A percentile compares a stretch with the other conserved stretches of the same genome.
phyloP scores from a whole-genome alignment of 2,797 vertebrate genomes.

The Pangasius larnaudii region DNA sequence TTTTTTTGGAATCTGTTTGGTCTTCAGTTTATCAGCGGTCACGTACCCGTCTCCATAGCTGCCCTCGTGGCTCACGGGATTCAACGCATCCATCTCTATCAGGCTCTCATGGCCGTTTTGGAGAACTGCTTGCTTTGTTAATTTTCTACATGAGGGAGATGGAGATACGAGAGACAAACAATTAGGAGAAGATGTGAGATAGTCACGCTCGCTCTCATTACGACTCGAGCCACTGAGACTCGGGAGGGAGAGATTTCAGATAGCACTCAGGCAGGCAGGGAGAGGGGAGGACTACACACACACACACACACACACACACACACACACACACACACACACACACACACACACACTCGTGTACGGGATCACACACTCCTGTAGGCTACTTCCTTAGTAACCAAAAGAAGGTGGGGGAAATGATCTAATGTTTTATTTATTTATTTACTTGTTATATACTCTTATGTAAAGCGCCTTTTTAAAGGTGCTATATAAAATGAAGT shows the following conservation, averaged over 20 bases:
- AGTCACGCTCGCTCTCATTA: slow-evolving; percentile 53
- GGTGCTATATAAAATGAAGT: too few relatives aligned
- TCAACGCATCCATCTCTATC: slow-evolving; percentile 83
- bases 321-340: slow-evolving; percentile 17
- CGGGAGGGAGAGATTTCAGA: slow-evolving; percentile 39
- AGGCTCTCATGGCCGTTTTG: slow-evolving; percentile 82
- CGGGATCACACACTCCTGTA: background rate
- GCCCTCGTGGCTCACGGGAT: slow-evolving; percentile 78
- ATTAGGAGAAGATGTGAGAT: slow-evolving; percentile 64
- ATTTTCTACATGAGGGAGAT: slow-evolving; percentile 77
- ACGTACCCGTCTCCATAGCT: slow-evolving; percentile 78
- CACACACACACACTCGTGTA: background rate
- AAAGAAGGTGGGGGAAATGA: background rate
- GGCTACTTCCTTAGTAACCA: background rate
- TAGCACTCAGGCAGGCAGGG: background rate
- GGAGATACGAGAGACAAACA: slow-evolving; percentile 72
- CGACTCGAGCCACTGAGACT: slow-evolving; percentile 27
- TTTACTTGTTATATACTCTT: too few relatives aligned
- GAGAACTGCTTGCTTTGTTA: slow-evolving; percentile 81
- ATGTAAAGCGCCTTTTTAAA: too few relatives aligned
- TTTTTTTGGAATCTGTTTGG: slow-evolving; percentile 2
- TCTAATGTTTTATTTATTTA: background rate
- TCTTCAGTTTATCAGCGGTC: slow-evolving; percentile 66
- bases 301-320: slow-evolving; percentile 42
- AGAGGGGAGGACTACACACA: background rate